Base-by-base conservation (phyloP, 2,888 invertebrate genomes). In the Dicyrtomina minuta region DNA sequence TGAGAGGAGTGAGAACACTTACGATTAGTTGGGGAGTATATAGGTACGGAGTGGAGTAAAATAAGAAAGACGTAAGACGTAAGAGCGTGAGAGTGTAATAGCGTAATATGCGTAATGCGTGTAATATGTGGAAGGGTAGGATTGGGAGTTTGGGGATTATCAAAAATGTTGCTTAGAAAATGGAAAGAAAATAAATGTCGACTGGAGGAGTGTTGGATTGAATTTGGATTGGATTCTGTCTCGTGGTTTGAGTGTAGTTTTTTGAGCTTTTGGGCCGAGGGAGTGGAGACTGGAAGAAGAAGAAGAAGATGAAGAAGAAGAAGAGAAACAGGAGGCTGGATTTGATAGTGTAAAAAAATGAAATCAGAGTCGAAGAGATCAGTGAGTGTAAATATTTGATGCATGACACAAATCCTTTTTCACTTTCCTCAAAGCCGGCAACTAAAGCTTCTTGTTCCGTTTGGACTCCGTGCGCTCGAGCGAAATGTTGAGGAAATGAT, bases 401-500 rank as follows among this genome's bases (percentile, higher is more conserved):
- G 51, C 53, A 65, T 61, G 61, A 61, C 61, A 65, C 65, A 65
- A 65, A 65, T 65, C 65, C 65, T 27, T 65, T 55, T 55, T 39
- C 65, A 53, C 55, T 55, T 55, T 53, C 55, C 51, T 22, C 41
- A 20, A 24, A 53, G 24, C 43, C 51, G 17, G 27, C 41, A 55
- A 55, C 41, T 22, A 53, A 55, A 55, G 55, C 39, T 55, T 39
- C 55, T 65, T 65, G 53, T 65, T 65, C 55, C 22, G 39, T 53
- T 55, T 53, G 51, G 65, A 53, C 27, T 65, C 27, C 20, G 43
- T 53, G 53, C 53, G 24, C 55, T 65, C 41, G 41, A 53, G 65
- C 65, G 65, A 66, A 33, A 51, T 60, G 51, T n/a, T 41, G 67
- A 71, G 64, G 71, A 71, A 71, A 71, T 71, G 71, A 71, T 64